Conservation (phyloP, 2,797 vertebrate genomes). For the Falco novaeseelandiae region DNA sequence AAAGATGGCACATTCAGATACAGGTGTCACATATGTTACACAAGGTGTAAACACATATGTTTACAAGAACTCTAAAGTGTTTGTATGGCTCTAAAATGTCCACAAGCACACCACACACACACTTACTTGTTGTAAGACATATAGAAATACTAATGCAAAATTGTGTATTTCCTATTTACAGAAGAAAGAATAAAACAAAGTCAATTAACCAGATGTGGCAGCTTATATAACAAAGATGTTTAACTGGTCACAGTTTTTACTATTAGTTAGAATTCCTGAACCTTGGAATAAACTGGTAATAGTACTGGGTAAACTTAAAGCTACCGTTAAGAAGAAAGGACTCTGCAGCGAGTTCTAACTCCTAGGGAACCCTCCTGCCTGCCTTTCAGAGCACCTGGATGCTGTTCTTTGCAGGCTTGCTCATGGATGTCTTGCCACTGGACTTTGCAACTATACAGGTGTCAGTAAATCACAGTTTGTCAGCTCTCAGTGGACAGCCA, state of each 20-base stretch:
- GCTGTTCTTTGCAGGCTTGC: not conserved
- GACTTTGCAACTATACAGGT: not conserved
- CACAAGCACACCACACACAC: no score
- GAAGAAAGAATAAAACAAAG: not conserved
- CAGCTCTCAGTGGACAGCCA: not conserved
- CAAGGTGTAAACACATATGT: not conserved
- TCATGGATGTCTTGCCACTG: not conserved
- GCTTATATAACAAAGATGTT: not conserved
- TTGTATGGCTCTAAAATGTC: not conserved
- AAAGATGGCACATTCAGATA: not conserved
- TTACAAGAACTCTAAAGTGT: not conserved
- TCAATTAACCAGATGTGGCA: not conserved
- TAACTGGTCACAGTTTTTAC: not conserved
- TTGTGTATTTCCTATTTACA: not conserved
- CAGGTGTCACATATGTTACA: fast-evolving
- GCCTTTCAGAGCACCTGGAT: not conserved
- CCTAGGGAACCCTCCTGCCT: not conserved
- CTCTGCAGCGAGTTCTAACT: not conserved
- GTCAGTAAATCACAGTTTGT: not conserved
- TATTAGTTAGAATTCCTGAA: not conserved
- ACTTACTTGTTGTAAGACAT: not conserved
- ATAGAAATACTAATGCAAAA: not conserved
- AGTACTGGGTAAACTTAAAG: not conserved
- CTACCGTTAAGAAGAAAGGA: not conserved
- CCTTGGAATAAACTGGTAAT: not conserved